A percentile compares a stretch with the other conserved stretches of the same genome.
phyloP scores from a whole-genome alignment of 2,797 vertebrate genomes.

The Parambassis ranga region DNA sequence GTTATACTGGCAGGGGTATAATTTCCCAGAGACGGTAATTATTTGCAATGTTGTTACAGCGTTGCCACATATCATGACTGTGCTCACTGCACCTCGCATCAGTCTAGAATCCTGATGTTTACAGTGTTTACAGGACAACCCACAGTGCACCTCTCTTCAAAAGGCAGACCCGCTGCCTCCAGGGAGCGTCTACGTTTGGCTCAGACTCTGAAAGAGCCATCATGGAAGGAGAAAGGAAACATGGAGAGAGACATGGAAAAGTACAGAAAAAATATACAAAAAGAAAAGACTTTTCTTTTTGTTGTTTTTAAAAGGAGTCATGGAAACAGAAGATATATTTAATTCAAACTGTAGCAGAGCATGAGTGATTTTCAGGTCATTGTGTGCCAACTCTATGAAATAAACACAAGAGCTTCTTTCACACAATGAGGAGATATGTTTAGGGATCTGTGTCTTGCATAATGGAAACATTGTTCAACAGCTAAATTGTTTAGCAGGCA shows the following conservation, averaged over 20 bases:
- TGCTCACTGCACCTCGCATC: background rate
- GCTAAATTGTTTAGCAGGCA: conserved; percentile 12
- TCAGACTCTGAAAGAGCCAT: conserved; percentile 21
- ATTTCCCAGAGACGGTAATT: conserved; percentile 58
- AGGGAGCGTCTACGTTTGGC: conserved; percentile 22
- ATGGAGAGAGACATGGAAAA: background rate
- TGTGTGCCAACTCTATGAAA: conserved; percentile 10
- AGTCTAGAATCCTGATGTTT: conserved; percentile 26
- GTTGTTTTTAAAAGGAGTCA: background rate
- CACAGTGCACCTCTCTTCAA: conserved; percentile 36
- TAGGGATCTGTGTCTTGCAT: conserved; percentile 1
- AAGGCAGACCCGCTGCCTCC: conserved; percentile 40
- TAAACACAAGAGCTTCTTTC: background rate
- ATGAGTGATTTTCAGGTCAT: background rate
- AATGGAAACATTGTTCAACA: too few species aligned
- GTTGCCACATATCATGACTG: conserved; percentile 24
- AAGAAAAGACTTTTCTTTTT: background rate
- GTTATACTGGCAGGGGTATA: conserved; percentile 43
- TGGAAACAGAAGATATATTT: background rate
- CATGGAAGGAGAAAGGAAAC: background rate
- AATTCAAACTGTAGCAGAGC: background rate
- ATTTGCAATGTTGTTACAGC: conserved; percentile 37
- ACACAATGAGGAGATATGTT: conserved; percentile 20
- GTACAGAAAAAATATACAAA: background rate
- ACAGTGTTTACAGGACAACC: conserved; percentile 33